phyloP scores from a whole-genome alignment of 2,113 vertebrate genomes.

The Platycercus adscitus region DNA sequence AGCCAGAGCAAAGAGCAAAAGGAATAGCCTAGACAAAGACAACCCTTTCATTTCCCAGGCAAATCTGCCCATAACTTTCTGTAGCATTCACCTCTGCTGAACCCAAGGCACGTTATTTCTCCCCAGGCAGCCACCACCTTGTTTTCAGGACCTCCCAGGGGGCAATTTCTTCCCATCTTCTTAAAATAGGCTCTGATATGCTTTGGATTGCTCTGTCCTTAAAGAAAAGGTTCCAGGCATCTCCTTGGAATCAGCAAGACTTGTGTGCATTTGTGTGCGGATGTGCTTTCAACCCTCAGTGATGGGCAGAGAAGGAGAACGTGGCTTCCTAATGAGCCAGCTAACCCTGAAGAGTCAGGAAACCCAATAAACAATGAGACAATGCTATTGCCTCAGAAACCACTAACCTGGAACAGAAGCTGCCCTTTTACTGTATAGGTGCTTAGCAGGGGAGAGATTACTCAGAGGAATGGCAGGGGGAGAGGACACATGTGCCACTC shows the following conservation, averaged over 20 bases:
- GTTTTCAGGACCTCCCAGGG: background rate
- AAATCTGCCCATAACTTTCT: background rate
- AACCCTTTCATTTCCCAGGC: background rate
- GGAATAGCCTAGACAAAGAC: background rate
- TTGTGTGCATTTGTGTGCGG: background rate
- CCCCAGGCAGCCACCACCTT: background rate
- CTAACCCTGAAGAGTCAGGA: background rate
- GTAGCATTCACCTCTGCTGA: background rate
- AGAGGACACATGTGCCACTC: accelerated
- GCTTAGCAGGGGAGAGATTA: background rate
- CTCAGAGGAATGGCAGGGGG: background rate
- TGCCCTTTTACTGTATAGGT: background rate
- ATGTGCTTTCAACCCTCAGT: accelerated
- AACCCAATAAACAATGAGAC: background rate
- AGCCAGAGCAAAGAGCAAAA: background rate
- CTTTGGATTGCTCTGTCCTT: background rate
- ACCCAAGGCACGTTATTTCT: background rate
- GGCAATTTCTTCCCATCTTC: background rate
- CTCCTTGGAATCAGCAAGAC: background rate
- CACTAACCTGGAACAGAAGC: background rate
- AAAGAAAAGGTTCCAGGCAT: background rate
- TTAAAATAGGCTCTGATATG: background rate
- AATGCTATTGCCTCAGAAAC: background rate
- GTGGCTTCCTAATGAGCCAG: background rate
- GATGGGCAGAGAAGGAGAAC: background rate